A percentile compares a stretch with the other conserved stretches of the same genome.
These are phyloP conservation scores for Venturia canescens DNA, from an alignment of 1,140 invertebrate species.

Conservation along the genomic window DNA sequence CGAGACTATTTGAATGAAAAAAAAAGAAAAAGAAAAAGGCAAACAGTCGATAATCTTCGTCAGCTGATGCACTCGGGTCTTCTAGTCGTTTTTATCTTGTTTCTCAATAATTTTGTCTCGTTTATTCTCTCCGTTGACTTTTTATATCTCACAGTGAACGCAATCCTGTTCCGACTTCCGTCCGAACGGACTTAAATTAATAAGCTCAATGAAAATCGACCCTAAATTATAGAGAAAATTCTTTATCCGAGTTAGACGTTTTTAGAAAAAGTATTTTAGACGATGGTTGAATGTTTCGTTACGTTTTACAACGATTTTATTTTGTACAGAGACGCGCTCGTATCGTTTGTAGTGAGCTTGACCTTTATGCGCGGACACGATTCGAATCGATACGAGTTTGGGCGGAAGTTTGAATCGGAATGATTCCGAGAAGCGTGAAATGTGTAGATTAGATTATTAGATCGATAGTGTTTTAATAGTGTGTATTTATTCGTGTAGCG, in stretches of 20 bases:
- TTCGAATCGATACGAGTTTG: neutral
- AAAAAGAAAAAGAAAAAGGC: constrained; percentile 49
- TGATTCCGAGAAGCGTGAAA: constrained; percentile 41
- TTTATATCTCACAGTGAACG: constrained; percentile 29
- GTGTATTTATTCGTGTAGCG: constrained; percentile 25
- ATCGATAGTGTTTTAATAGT: constrained; percentile 17
- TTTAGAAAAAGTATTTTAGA: constrained; percentile 15
- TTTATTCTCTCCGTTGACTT: neutral
- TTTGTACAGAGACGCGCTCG: neutral
- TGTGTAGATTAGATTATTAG: constrained; percentile 50
- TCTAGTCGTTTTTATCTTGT: constrained; percentile 69
- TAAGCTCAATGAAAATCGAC: constrained; percentile 30
- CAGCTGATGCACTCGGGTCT: constrained; percentile 73
- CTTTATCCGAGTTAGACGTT: constrained; percentile 14
- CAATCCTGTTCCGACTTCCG: constrained; percentile 44
- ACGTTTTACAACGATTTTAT: constrained; percentile 8
- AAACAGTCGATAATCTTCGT: constrained; percentile 65
- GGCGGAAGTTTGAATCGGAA: constrained; percentile 39
- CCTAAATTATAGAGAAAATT: neutral
- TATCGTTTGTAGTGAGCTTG: neutral
- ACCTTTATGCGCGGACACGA: neutral
- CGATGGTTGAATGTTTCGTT: constrained; percentile 15
- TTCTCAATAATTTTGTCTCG: constrained; percentile 8
- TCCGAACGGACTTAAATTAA: constrained; percentile 44
- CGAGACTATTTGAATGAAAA: constrained; percentile 56